Base-by-base conservation (phyloP, 2,888 invertebrate genomes). In the Stenoptilia bipunctidactyla region DNA sequence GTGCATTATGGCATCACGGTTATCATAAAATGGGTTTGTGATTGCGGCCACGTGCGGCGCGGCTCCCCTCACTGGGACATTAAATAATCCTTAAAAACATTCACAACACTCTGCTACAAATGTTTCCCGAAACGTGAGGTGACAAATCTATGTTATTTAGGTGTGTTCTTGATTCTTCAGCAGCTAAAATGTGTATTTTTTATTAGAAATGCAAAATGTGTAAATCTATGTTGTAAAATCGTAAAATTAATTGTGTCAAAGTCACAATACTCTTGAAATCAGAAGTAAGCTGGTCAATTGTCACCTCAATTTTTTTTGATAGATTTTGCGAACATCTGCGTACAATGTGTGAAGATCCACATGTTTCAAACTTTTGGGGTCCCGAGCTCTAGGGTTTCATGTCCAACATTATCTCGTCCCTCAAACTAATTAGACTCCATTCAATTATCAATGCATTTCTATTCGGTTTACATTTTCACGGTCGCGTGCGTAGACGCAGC, bases 11-110 rank as follows among this genome's bases (percentile, higher is more conserved):
- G 56, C 58, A 77, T 77, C 76, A 67, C 61, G 68, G 65, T 72
- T 74, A 79, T 80, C 79, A 75, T 58, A 67, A 63, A 71, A 75
- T 70, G 65, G 59, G 66, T 63, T 74, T 70, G 65, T 73, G 68
- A 74, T 72, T 62, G 55, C 57, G 52, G 61, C 72, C 79, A 80
- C 30, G 30, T 30, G 30, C 30, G 4, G 30, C 8, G 20, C 20
- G 20, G 20, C 20, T 20, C 20, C 20, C 20, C 20, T 20, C 8
- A 20, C 8, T 3, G 20, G 4, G 20, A 8, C 20, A 20, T 20
- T 20, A 20, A 5, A 20, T 8, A 20, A 20, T 20, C 20, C 20
- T 20, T 20, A 5, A 20, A 20, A 20, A 20, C 8, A 20, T 20
- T 20, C 4, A 20, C 8, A 20, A 20, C 20, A 20, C 20, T 20